Percentiles rank a stretch among this genome's conserved stretches.
These are phyloP conservation scores for Acronicta psi DNA, from an alignment of 2,888 invertebrate genomes.

Conservation along the genomic window DNA sequence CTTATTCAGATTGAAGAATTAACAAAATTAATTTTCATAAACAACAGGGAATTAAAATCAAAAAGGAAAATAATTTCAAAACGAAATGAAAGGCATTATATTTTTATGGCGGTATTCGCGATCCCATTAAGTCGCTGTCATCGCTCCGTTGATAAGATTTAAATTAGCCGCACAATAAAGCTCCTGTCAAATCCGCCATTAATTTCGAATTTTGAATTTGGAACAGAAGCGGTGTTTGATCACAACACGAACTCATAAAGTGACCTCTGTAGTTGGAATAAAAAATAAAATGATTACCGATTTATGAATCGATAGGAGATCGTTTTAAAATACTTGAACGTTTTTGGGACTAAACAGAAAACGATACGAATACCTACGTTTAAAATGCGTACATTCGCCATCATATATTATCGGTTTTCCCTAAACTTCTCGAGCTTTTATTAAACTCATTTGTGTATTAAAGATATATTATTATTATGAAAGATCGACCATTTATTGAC, in stretches of 20 bases:
- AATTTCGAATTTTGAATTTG: conserved; percentile 85
- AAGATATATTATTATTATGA: no score
- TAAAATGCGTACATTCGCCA: no score
- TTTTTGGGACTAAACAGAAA: no score
- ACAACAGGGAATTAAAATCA: conserved; percentile 63
- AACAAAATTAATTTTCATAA: conserved; percentile 63
- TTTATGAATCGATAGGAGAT: no score
- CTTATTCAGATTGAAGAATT: conserved; percentile 48
- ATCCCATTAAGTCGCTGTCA: conserved; percentile 88
- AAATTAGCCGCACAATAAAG: conserved; percentile 88
- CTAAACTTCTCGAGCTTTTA: no score
- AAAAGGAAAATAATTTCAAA: conserved; percentile 55
- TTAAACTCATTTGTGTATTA: no score
- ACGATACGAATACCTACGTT: no score
- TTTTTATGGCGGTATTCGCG: conserved; percentile 79
- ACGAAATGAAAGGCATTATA: conserved; percentile 71
- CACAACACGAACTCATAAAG: conserved; percentile 58
- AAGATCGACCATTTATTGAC: no score
- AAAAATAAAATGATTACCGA: conserved; percentile 22
- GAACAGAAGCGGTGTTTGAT: conserved; percentile 80
- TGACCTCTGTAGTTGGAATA: conserved; percentile 36
- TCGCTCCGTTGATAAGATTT: conserved; percentile 87
- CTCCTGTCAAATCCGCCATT: conserved; percentile 89
- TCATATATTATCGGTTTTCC: no score
- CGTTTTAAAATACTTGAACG: no score